phyloP scores from a whole-genome alignment of 1,140 invertebrate genomes.

The Halesus radiatus region DNA sequence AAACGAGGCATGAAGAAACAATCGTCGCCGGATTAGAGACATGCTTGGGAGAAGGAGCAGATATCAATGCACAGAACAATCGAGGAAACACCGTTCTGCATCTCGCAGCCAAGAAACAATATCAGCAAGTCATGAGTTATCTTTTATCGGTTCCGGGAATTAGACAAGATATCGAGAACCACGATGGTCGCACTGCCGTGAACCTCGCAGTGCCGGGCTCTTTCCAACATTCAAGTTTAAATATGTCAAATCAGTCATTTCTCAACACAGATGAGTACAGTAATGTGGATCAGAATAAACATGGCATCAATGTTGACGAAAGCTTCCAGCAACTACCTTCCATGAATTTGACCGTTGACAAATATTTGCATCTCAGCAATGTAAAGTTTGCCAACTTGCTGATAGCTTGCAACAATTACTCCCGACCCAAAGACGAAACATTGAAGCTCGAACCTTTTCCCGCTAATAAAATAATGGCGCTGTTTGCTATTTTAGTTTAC shows the following conservation, averaged over 20 bases:
- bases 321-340: not conserved
- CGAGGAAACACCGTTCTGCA: not conserved
- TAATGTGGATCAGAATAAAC: not conserved
- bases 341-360: not conserved
- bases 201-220: not conserved
- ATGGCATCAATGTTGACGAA: not conserved
- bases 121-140: not conserved
- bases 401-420: not conserved
- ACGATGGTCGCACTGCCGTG: not conserved
- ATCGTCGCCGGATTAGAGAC: not conserved
- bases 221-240: not conserved
- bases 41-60: not conserved
- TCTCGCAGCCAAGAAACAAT: not conserved
- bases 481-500: too few species aligned
- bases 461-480: too few species aligned
- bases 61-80: not conserved
- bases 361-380: not conserved
- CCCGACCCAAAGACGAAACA: too few species aligned
- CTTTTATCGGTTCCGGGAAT: not conserved
- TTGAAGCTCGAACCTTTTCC: too few species aligned
- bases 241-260: not conserved
- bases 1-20: not conserved
- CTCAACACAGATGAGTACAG: not conserved
- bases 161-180: not conserved
- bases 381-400: not conserved